These are phyloP conservation scores for Halcyon malimbica DNA, from an alignment of 2,113 vertebrate species.

Conservation along the genomic window DNA sequence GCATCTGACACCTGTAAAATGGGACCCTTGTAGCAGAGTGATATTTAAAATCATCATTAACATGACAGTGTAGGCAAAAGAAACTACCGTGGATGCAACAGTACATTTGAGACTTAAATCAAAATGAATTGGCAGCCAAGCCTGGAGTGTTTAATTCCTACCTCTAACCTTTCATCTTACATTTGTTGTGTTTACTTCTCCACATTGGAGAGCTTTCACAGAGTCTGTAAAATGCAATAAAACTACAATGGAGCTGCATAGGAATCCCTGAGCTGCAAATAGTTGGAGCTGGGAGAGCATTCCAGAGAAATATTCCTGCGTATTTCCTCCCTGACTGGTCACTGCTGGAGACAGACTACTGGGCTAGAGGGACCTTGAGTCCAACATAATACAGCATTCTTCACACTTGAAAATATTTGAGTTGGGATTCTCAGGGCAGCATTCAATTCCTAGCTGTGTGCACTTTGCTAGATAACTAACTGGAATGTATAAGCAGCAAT, in stretches of 20 bases:
- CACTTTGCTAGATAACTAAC: neutral
- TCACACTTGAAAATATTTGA: neutral
- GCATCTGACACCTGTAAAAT: neutral
- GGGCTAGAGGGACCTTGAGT: neutral
- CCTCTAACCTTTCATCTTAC: neutral
- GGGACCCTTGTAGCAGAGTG: neutral
- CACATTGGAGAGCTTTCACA: neutral
- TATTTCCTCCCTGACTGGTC: constrained; percentile 9
- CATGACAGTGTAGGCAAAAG: neutral
- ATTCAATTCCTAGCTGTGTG: neutral
- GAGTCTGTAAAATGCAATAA: neutral
- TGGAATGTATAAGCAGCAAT: neutral
- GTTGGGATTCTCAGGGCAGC: neutral
- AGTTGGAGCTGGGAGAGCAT: neutral
- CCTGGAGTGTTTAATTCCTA: neutral
- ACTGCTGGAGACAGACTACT: neutral
- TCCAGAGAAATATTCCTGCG: neutral
- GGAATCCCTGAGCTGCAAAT: neutral
- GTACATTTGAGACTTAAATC: neutral
- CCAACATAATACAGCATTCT: neutral
- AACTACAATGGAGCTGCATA: neutral
- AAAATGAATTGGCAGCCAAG: neutral
- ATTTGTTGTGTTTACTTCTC: neutral
- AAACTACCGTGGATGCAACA: neutral
- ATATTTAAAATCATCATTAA: neutral